Evolutionary conservation across 2,888 invertebrate species (phyloP).

Genomic region (Drosophila maculinotata): DNA sequence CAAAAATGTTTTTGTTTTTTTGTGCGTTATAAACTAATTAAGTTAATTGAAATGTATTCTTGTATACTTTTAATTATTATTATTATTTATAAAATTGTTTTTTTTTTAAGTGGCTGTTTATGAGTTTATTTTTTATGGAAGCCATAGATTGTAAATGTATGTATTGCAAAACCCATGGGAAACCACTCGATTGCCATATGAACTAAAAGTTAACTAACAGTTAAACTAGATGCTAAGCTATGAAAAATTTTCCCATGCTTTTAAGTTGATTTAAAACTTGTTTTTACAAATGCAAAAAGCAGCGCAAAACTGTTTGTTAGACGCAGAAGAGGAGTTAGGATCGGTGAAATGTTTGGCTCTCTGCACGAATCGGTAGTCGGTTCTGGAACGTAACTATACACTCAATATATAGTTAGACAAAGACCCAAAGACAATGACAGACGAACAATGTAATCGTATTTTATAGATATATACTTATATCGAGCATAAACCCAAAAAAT

Average conservation of each 20-base stretch:
- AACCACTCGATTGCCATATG: slow-evolving; percentile 69
- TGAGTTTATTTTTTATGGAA: slow-evolving; percentile 56
- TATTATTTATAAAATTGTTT: slow-evolving; percentile 25
- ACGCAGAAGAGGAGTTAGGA: slow-evolving; percentile 59
- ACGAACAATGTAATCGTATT: slow-evolving; percentile 25
- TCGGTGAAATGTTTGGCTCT: slow-evolving; percentile 21
- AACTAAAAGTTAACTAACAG: slow-evolving; percentile 50
- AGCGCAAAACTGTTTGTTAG: slow-evolving; percentile 70
- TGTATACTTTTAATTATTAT: slow-evolving; percentile 25
- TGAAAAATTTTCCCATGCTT: slow-evolving; percentile 68
- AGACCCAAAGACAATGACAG: slow-evolving; percentile 29
- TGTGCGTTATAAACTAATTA: slow-evolving; percentile 57
- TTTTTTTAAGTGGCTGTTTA: slow-evolving; percentile 63
- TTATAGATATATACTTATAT: slow-evolving; percentile 38
- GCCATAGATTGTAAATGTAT: slow-evolving; percentile 49
- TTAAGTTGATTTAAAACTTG: not conserved
- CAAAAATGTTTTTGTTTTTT: slow-evolving; percentile 45
- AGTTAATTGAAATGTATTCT: slow-evolving; percentile 50
- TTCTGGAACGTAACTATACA: slow-evolving; percentile 16
- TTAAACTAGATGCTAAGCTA: slow-evolving; percentile 61
- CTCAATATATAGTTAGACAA: slow-evolving; percentile 15
- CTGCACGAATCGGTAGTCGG: slow-evolving; percentile 8
- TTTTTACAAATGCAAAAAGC: slow-evolving; percentile 34
- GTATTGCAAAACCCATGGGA: slow-evolving; percentile 60
- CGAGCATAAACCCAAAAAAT: slow-evolving; percentile 48